Evolutionary conservation across 2,113 vertebrate genomes (phyloP).

Genomic region (Sula dactylatra): DNA sequence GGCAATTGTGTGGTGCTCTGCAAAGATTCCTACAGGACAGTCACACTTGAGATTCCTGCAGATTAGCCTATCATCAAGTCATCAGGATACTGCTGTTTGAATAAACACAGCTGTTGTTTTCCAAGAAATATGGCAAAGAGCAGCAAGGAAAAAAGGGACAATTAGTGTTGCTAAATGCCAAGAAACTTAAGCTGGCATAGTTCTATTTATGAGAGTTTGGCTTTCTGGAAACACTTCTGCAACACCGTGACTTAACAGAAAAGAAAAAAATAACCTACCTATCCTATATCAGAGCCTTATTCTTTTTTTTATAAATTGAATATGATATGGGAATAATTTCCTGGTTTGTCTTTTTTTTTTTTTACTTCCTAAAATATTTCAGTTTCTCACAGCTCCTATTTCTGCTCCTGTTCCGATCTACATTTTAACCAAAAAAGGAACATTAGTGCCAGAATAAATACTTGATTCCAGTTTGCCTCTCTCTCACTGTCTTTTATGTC

Average conservation of each 20-base stretch:
- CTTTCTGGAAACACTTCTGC: conserved; percentile 50
- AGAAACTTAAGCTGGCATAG: conserved; percentile 56
- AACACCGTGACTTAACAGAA: conserved; percentile 29
- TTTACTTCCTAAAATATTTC: background rate
- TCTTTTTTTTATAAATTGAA: background rate
- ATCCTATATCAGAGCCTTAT: background rate
- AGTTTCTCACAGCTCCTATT: background rate
- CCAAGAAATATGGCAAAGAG: conserved; percentile 78
- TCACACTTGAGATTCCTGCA: conserved; percentile 73
- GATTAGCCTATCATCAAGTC: conserved; percentile 79
- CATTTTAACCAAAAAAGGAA: background rate
- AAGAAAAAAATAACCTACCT: background rate
- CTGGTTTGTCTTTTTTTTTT: background rate
- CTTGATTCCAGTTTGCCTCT: background rate
- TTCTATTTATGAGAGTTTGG: conserved; percentile 35
- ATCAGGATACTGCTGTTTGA: conserved; percentile 71
- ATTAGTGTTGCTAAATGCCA: conserved; percentile 68
- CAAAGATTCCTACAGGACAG: conserved; percentile 65
- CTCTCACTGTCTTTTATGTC: background rate
- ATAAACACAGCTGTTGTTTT: conserved; percentile 86
- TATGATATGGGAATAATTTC: background rate
- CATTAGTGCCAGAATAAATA: background rate
- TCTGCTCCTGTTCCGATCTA: background rate
- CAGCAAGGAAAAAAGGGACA: conserved; percentile 71
- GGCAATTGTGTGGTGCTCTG: conserved; percentile 44